These are phyloP conservation scores for Erebia palarica DNA, from an alignment of 2,888 invertebrate genomes.

Conservation along the genomic window DNA sequence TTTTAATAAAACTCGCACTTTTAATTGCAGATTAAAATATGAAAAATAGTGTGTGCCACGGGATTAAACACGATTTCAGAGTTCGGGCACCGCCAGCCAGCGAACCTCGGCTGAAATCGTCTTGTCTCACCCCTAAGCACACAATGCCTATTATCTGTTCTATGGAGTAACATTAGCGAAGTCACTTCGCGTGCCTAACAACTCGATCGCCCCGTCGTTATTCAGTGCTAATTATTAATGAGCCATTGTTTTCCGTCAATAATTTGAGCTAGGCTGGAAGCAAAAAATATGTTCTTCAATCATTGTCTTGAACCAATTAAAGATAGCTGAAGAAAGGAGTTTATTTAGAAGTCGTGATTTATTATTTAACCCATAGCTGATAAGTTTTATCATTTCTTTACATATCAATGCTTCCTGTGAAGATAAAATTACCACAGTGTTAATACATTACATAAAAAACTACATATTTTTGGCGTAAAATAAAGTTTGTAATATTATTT, in stretches of 20 bases:
- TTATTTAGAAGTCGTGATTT: not conserved
- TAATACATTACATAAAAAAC: too few relatives aligned
- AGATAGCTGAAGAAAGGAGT: constrained; percentile 8
- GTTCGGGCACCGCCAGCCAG: too few relatives aligned
- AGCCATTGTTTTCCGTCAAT: constrained; percentile 20
- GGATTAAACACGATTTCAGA: too few relatives aligned
- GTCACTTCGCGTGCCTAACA: constrained; percentile 53
- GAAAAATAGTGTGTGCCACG: too few relatives aligned
- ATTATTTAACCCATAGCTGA: not conserved
- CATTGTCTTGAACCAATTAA: constrained; percentile 8
- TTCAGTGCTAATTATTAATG: constrained; percentile 22
- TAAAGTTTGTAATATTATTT: not conserved
- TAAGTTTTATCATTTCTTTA: constrained; percentile 4
- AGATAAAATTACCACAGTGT: constrained; percentile 9
- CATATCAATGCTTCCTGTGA: constrained; percentile 6
- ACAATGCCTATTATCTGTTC: too few relatives aligned
- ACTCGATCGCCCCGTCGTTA: constrained; percentile 46
- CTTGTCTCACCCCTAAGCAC: too few relatives aligned
- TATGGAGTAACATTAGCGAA: constrained; percentile 5
- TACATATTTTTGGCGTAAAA: not conserved
- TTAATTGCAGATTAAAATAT: too few relatives aligned
- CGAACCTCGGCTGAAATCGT: too few relatives aligned
- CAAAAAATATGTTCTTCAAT: constrained; percentile 13
- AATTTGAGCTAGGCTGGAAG: not conserved
- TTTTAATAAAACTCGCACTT: too few relatives aligned